phyloP scores from a whole-genome alignment of 2,888 invertebrate genomes.

The Adelognathus sp. region DNA sequence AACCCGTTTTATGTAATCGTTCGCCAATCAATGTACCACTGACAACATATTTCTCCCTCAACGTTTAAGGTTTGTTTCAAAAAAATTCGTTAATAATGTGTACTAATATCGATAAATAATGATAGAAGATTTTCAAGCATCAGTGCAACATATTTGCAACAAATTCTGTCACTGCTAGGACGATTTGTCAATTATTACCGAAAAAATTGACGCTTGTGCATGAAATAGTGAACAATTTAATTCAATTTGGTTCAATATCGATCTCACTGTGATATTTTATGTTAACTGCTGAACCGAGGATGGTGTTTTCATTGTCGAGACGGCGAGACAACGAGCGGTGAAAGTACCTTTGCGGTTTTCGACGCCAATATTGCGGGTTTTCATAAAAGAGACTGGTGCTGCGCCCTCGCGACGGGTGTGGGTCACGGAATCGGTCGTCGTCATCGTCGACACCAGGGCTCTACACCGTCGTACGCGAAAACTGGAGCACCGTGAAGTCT shows the following conservation, averaged over 20 bases:
- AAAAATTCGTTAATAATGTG: too few species aligned
- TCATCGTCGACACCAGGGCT: neutral
- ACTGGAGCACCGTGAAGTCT: constrained; percentile 74
- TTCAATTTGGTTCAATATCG: too few species aligned
- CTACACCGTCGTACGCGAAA: constrained; percentile 61
- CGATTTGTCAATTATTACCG: too few species aligned
- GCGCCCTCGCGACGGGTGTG: constrained; percentile 53
- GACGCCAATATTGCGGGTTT: constrained; percentile 75
- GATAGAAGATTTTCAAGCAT: too few species aligned
- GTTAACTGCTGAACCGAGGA: neutral
- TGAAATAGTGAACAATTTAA: too few species aligned
- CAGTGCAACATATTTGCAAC: too few species aligned
- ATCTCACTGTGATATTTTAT: neutral
- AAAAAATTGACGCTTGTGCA: too few species aligned
- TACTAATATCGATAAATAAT: too few species aligned
- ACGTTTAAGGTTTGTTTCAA: too few species aligned
- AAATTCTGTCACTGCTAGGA: too few species aligned
- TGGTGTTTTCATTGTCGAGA: neutral
- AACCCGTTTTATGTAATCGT: neutral
- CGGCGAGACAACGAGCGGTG: constrained; percentile 58
- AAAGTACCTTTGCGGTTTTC: constrained; percentile 71
- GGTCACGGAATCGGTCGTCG: constrained; percentile 63
- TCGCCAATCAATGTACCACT: too few species aligned
- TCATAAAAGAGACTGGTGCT: constrained; percentile 58
- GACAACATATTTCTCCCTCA: too few species aligned